Evolutionary conservation across 1,140 invertebrate genomes (phyloP), one percentile per base, ranked within the genome.

Genomic region (Rhopalosiphum padi): DNA sequence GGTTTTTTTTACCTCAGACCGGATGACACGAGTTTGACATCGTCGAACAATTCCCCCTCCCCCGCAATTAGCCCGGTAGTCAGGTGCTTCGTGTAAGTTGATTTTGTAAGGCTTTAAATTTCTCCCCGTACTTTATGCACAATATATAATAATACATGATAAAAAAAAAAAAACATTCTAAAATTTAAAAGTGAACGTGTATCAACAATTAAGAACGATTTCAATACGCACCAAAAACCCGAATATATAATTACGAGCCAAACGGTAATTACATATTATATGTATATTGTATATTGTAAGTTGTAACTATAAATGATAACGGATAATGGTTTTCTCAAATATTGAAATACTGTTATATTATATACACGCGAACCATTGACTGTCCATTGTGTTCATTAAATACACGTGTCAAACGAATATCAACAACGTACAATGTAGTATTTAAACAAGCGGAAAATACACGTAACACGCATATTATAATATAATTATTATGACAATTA

Each of bases 101-200:
- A 92, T 85, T 46, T 85, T 92, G 23, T 92, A 92, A 53, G 91
- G 82, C 46, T 92, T 92, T 82, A 6, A 41, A 55, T 23, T 60
- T 55, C 21, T 53, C 87, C 2, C n/a, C 21, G 6, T 77, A 18
- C 15, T 18, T 25, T 2, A 18, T n/a, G 15, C 4, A 77, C 18
- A 77, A 6, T 77, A n/a, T 77, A 77, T 60, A 60, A n/a, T 77
- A 77, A 18, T 48, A 43, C 43, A 11, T 11, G 83, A 43, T 41
- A 30, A 41, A 21, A 51, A 51, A 51, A 18, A 15, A 51, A 51
- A 11, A 41, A 85, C 41, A 85, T 43, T 25, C 41, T 85, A 37
- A 25, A 30, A 41, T 85, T 41, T 22, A 85, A 43, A 9, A 41
- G 23, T 43, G 41, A 43, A 85, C 25, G 23, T 11, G 3, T 43